A percentile compares a stretch with the other conserved stretches of the same genome.
Evolutionary conservation across 2,797 vertebrate species (phyloP).

Genomic region (Fistularia tabacaria): DNA sequence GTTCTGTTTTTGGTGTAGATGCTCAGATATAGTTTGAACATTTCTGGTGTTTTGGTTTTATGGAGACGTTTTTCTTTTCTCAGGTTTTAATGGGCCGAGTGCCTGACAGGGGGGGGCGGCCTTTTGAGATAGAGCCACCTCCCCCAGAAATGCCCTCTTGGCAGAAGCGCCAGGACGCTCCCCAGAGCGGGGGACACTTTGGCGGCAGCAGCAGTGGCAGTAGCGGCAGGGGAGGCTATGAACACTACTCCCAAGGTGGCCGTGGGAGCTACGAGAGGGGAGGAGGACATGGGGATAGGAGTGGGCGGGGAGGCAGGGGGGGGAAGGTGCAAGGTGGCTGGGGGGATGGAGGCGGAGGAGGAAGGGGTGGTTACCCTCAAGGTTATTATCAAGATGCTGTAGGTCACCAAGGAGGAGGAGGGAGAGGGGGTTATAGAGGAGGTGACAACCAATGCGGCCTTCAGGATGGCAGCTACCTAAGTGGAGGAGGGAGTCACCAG

Average conservation of each 20-base stretch:
- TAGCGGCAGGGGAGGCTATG: slow-evolving; percentile 72
- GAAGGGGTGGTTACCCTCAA: slow-evolving; percentile 67
- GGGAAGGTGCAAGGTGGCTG: slow-evolving; percentile 67
- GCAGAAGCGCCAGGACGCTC: slow-evolving; percentile 94
- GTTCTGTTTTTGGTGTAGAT: neutral
- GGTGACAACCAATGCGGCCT: slow-evolving; percentile 71
- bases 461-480: slow-evolving; percentile 22
- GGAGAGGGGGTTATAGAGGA: slow-evolving; percentile 72
- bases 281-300: slow-evolving; percentile 72
- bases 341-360: slow-evolving; percentile 64
- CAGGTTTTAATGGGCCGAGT: slow-evolving; percentile 97
- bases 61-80: slow-evolving; percentile 3
- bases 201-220: slow-evolving; percentile 65
- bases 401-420: slow-evolving; percentile 45
- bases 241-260: slow-evolving; percentile 71
- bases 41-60: neutral
- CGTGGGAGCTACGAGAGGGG: slow-evolving; percentile 82
- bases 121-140: slow-evolving; percentile 93
- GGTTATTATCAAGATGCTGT: slow-evolving; percentile 52
- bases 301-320: slow-evolving; percentile 48
- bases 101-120: slow-evolving; percentile 93
- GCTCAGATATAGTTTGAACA: neutral
- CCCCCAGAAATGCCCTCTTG: slow-evolving; percentile 98
- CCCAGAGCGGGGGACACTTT: slow-evolving; percentile 79
- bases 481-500: slow-evolving; percentile 72